A percentile compares a stretch with the other conserved stretches of the same genome.
These are phyloP conservation scores for Sinella curviseta DNA, from an alignment of 1,140 invertebrate species.

Conservation along the genomic window DNA sequence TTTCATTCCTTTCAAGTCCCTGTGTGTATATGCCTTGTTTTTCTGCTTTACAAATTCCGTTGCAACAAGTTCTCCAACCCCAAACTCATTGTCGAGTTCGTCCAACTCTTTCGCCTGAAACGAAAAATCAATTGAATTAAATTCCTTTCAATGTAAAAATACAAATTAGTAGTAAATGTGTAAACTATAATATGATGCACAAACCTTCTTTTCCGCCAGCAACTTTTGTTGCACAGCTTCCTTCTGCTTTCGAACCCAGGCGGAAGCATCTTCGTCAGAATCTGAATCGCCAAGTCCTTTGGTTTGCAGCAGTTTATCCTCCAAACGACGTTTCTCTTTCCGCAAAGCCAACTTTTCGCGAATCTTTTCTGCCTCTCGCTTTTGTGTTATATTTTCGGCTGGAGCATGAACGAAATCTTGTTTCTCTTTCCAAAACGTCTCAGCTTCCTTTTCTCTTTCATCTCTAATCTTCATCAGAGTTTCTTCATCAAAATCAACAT, in stretches of 20 bases:
- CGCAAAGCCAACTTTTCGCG: conserved; percentile 73
- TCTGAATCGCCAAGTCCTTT: conserved; percentile 72
- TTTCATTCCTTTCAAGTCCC: conserved; percentile 76
- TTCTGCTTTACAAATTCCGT: conserved; percentile 70
- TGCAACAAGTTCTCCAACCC: conserved; percentile 77
- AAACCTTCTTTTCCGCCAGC: conserved; percentile 82
- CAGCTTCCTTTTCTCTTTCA: conserved; percentile 53
- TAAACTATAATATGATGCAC: conserved; percentile 16
- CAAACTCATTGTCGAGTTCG: conserved; percentile 94
- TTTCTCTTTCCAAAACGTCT: conserved; percentile 64
- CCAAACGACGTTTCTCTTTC: conserved; percentile 78
- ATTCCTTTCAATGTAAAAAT: background rate
- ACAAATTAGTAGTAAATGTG: background rate
- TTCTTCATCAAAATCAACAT: conserved; percentile 51
- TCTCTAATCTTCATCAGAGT: conserved; percentile 40
- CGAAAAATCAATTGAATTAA: background rate
- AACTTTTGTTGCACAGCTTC: conserved; percentile 76
- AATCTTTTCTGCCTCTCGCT: conserved; percentile 76
- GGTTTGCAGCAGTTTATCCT: conserved; percentile 68
- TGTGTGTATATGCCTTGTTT: conserved; percentile 65
- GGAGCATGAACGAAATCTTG: conserved; percentile 92
- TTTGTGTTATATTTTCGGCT: conserved; percentile 75
- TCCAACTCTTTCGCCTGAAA: conserved; percentile 83
- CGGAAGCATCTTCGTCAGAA: conserved; percentile 68
- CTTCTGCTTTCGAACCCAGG: conserved; percentile 82